phyloP scores from a whole-genome alignment of 2,797 vertebrate species.

The Peromyscus aztecus region DNA sequence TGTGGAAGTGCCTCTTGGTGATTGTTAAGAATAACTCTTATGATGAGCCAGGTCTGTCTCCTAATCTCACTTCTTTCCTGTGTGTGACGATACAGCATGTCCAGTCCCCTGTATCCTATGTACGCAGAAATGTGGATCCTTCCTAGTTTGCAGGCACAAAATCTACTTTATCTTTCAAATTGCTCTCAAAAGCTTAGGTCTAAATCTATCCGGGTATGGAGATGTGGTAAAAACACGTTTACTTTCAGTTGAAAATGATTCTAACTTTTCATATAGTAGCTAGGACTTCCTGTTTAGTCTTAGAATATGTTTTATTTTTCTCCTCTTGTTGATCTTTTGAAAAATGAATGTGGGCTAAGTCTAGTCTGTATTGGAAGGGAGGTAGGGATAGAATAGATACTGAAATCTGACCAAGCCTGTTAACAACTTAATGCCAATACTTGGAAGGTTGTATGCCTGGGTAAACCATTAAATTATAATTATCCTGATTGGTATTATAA shows the following conservation, averaged over 20 bases:
- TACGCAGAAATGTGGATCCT: neutral
- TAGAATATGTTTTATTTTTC: slow-evolving; percentile 50
- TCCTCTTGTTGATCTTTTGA: slow-evolving; percentile 56
- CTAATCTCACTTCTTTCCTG: neutral
- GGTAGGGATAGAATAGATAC: neutral
- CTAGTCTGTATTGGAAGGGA: slow-evolving; percentile 58
- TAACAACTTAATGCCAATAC: slow-evolving; percentile 47
- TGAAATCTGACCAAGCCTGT: slow-evolving; percentile 43
- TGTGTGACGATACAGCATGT: neutral
- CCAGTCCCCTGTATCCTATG: slow-evolving; percentile 3
- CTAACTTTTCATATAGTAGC: slow-evolving; percentile 25
- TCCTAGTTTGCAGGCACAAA: neutral
- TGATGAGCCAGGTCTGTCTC: neutral
- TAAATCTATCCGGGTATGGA: neutral
- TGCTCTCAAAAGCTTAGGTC: neutral
- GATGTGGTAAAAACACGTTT: neutral
- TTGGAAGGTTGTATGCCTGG: slow-evolving; percentile 19
- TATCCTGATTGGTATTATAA: slow-evolving; percentile 44
- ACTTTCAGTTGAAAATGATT: slow-evolving; percentile 46
- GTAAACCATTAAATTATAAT: slow-evolving; percentile 60
- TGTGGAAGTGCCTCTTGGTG: neutral
- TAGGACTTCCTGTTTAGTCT: slow-evolving; percentile 57
- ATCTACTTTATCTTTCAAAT: slow-evolving; percentile 50
- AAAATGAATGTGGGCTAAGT: slow-evolving; percentile 68
- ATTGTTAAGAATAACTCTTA: slow-evolving; percentile 21